Evolutionary conservation across 2,113 vertebrate genomes (phyloP).

Genomic region (pig (Sus scrofa)): T2T-Sscrofa CM000823.6:44423001-44423500

Average conservation of each 20-base stretch:
- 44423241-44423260: too few relatives aligned
- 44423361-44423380: not conserved
- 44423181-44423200: not conserved
- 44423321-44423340: too few relatives aligned
- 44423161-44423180: not conserved
- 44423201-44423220: not conserved
- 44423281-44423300: too few relatives aligned
- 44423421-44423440: not conserved
- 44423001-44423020: too few relatives aligned
- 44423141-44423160: not conserved
- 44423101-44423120: not conserved
- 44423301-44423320: too few relatives aligned
- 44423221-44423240: not conserved
- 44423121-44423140: not conserved
- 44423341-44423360: not conserved
- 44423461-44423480: not conserved
- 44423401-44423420: not conserved
- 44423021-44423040: too few relatives aligned
- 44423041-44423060: too few relatives aligned
- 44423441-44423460: not conserved
- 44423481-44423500: not conserved
- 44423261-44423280: too few relatives aligned
- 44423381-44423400: not conserved
- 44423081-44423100: not conserved
- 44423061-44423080: too few relatives aligned